phyloP scores from a whole-genome alignment of 2,113 vertebrate species.

The Prinia subflava region DNA sequence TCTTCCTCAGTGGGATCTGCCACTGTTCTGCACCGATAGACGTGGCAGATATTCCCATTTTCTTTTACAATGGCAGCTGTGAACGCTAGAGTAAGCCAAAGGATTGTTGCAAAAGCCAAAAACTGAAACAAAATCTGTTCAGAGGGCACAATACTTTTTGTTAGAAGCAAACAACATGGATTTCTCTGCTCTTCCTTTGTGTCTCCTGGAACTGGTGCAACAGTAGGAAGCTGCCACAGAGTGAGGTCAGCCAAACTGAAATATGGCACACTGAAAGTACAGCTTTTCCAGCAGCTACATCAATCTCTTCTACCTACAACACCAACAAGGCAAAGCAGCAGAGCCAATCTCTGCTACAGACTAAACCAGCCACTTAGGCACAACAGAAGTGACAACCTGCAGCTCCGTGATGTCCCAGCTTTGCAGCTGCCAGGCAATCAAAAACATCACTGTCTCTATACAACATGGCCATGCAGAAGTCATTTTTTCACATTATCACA shows the following conservation, averaged over 20 bases:
- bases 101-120: neutral
- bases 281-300: neutral
- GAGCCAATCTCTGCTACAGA: fast-evolving
- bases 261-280: fast-evolving
- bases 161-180: neutral
- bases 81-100: neutral
- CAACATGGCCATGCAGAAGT: fast-evolving
- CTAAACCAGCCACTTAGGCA: neutral
- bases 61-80: neutral
- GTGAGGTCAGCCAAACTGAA: neutral
- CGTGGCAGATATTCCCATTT: neutral
- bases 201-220: neutral
- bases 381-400: neutral
- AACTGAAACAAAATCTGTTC: neutral
- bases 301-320: fast-evolving
- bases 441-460: neutral
- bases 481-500: fast-evolving
- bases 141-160: neutral
- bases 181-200: neutral
- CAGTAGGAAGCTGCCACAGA: neutral
- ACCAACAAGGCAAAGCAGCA: neutral
- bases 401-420: neutral
- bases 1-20: neutral
- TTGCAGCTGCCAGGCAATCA: neutral
- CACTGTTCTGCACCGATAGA: neutral